Percentiles rank a stretch among this genome's conserved stretches.
Evolutionary conservation across 2,113 vertebrate species (phyloP).

Genomic region (Ceyx melanurus): DNA sequence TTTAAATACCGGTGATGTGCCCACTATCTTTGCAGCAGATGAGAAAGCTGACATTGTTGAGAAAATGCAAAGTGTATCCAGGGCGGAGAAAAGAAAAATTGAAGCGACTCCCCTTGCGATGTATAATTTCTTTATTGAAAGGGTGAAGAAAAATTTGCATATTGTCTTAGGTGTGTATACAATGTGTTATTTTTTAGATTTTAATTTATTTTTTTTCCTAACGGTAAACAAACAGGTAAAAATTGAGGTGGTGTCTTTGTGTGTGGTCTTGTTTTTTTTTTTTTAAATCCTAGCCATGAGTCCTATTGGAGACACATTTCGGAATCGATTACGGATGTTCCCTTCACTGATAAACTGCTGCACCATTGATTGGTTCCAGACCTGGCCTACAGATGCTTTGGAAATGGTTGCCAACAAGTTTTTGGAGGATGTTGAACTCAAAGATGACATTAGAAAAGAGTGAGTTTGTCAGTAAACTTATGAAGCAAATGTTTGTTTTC

Average conservation of each 20-base stretch:
- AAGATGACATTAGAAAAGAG: conserved; percentile 79
- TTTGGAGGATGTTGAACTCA: conserved; percentile 87
- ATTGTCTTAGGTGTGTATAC: conserved; percentile 84
- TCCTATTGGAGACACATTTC: conserved; percentile 91
- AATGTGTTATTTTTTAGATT: neutral
- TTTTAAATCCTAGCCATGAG: conserved; percentile 84
- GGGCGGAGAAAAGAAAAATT: conserved; percentile 80
- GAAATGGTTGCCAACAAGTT: conserved; percentile 94
- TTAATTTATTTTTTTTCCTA: neutral
- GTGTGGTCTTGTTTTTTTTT: neutral
- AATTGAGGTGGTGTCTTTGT: neutral
- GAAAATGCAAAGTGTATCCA: conserved; percentile 84
- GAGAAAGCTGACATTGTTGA: conserved; percentile 89
- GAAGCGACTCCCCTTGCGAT: conserved; percentile 86
- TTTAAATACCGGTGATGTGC: conserved; percentile 89
- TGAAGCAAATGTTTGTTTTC: neutral
- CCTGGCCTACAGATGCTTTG: conserved; percentile 91
- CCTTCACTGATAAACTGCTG: conserved; percentile 95
- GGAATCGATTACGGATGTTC: conserved; percentile 91
- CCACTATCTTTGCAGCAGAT: conserved; percentile 88
- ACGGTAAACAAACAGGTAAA: neutral
- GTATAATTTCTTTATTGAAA: conserved; percentile 91
- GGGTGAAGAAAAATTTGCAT: conserved; percentile 89
- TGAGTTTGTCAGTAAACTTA: conserved; percentile 59
- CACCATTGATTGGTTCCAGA: conserved; percentile 95